Conservation (phyloP, 2,888 invertebrate species). For the Hyles lineata region DNA sequence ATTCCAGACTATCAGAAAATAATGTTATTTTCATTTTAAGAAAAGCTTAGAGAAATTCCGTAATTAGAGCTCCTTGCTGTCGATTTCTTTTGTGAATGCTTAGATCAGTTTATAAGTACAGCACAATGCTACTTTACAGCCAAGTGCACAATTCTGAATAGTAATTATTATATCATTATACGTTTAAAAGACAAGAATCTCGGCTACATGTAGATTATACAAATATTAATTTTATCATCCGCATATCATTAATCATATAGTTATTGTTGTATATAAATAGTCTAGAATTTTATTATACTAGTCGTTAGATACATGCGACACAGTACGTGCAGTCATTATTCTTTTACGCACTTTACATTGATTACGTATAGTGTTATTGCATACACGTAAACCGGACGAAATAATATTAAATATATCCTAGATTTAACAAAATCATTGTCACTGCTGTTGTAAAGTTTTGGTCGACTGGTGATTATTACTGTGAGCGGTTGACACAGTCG, state of each 20-base stretch:
- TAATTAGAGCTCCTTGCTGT: constrained; percentile 1
- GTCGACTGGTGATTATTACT: neutral
- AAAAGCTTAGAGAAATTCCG: neutral
- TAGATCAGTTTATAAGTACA: constrained; percentile 15
- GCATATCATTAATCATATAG: constrained; percentile 61
- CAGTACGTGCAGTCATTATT: constrained; percentile 38
- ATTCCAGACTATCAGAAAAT: neutral
- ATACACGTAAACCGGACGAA: neutral
- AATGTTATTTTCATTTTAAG: neutral
- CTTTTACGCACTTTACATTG: constrained; percentile 23
- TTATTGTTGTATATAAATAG: constrained; percentile 61
- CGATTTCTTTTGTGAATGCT: constrained; percentile 4
- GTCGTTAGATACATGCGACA: constrained; percentile 49
- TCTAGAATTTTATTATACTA: constrained; percentile 57
- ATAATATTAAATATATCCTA: constrained; percentile 14
- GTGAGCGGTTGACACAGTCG: neutral
- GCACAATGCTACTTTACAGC: constrained; percentile 8
- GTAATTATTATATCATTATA: constrained; percentile 35
- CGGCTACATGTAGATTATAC: constrained; percentile 39
- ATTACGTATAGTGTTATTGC: constrained; percentile 1
- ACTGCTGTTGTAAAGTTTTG: neutral
- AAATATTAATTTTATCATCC: constrained; percentile 48
- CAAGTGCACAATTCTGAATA: constrained; percentile 11
- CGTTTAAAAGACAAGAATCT: constrained; percentile 38
- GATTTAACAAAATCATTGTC: neutral